A percentile compares a stretch with the other conserved stretches of the same genome.
phyloP scores from a whole-genome alignment of 1,140 invertebrate species.

The Trissolcus basalis region DNA sequence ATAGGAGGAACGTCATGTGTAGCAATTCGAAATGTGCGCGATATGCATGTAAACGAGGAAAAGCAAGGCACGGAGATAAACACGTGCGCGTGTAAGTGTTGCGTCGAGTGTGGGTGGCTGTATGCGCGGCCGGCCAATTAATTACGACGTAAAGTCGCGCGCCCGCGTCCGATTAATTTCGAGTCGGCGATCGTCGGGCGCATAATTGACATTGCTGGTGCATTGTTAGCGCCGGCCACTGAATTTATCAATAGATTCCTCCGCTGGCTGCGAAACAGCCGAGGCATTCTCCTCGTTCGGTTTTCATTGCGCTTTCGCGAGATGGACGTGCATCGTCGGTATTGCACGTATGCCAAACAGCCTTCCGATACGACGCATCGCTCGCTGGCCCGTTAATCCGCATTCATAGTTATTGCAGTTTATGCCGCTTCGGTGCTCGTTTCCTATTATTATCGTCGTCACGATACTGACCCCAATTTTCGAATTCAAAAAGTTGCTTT shows the following conservation, averaged over 20 bases:
- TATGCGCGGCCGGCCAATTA: constrained; percentile 61
- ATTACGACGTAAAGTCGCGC: constrained; percentile 69
- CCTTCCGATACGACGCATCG: constrained; percentile 17
- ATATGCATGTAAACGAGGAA: constrained; percentile 60
- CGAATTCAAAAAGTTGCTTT: constrained; percentile 27
- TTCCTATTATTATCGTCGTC: too few relatives aligned
- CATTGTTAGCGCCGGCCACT: constrained; percentile 70
- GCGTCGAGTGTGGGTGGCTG: constrained; percentile 39
- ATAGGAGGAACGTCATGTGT: constrained; percentile 48
- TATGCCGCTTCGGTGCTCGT: constrained; percentile 11
- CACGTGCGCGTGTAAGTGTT: constrained; percentile 27
- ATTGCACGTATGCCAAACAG: constrained; percentile 50
- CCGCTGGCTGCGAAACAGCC: constrained; percentile 27
- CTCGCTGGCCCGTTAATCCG: constrained; percentile 28
- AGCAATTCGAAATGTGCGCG: constrained; percentile 57
- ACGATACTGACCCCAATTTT: too few relatives aligned
- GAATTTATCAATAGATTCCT: constrained; percentile 73
- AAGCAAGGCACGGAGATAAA: constrained; percentile 51
- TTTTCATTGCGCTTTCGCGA: constrained; percentile 56
- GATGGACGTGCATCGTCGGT: constrained; percentile 48
- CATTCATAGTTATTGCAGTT: constrained; percentile 39
- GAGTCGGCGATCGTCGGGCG: constrained; percentile 60
- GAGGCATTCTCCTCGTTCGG: constrained; percentile 47
- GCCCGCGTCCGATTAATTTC: constrained; percentile 66
- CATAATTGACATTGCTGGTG: constrained; percentile 74